These are phyloP conservation scores for Papilio glaucus DNA, from an alignment of 1,140 invertebrate species.

Conservation along the genomic window DNA sequence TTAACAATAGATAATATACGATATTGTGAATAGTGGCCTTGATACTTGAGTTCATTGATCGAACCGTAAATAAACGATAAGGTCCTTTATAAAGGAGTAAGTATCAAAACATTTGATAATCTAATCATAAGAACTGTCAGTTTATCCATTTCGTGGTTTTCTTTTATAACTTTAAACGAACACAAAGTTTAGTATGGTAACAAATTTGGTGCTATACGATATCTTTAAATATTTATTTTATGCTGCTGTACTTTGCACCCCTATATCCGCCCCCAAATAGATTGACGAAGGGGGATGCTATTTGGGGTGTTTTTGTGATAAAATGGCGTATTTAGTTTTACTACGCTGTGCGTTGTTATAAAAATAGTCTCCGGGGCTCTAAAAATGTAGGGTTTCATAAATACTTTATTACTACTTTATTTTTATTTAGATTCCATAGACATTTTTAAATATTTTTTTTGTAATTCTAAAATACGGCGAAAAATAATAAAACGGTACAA, in stretches of 20 bases:
- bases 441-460: too few relatives aligned
- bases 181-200: not conserved
- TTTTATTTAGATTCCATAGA: not conserved
- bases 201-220: not conserved
- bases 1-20: not conserved
- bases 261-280: conserved; percentile 26
- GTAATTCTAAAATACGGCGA: too few relatives aligned
- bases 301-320: conserved; percentile 17
- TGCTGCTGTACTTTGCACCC: not conserved
- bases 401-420: not conserved
- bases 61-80: not conserved
- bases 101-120: not conserved
- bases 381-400: not conserved
- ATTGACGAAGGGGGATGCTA: conserved; percentile 16
- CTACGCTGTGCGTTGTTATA: not conserved
- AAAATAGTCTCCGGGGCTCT: not conserved
- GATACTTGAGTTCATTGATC: conserved; percentile 4
- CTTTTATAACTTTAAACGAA: not conserved
- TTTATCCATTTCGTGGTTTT: not conserved
- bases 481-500: too few relatives aligned
- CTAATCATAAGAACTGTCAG: not conserved
- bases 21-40: not conserved
- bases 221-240: not conserved
- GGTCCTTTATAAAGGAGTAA: not conserved
- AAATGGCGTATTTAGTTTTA: conserved; percentile 2